Evolutionary conservation across 2,888 invertebrate genomes (phyloP).

Genomic region (Ophion obscuratus): DNA sequence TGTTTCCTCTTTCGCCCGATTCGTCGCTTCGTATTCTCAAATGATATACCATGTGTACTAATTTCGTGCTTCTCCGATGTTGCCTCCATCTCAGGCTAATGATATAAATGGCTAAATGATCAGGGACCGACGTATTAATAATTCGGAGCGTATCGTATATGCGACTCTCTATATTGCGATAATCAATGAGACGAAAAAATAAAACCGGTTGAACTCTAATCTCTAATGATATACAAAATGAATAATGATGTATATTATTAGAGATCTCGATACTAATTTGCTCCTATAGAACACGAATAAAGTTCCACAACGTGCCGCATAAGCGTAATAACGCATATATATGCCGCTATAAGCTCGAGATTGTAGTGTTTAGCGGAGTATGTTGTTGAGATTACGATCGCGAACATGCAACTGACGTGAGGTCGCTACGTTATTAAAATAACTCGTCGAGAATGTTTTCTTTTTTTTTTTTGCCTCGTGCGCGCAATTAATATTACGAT

Average conservation of each 20-base stretch:
- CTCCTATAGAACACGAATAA: conserved; percentile 16
- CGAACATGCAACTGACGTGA: conserved; percentile 16
- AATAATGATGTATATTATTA: conserved; percentile 36
- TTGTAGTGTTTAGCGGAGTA: conserved; percentile 45
- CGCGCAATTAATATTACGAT: conserved; percentile 25
- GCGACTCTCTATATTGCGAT: conserved; percentile 8
- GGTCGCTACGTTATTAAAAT: conserved; percentile 35
- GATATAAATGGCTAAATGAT: conserved; percentile 17
- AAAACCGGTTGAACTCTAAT: conserved; percentile 20
- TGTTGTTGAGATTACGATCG: conserved; percentile 44
- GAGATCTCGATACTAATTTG: conserved; percentile 23
- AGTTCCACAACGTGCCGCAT: conserved; percentile 16
- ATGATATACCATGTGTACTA: not conserved
- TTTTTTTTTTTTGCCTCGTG: not conserved
- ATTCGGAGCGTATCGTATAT: not conserved
- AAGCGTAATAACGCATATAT: conserved; percentile 20
- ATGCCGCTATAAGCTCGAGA: not conserved
- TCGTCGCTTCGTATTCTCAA: not conserved
- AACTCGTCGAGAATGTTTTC: not conserved
- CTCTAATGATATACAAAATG: conserved; percentile 31
- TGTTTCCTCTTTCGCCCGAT: not conserved
- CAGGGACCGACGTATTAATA: conserved; percentile 18
- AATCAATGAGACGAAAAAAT: conserved; percentile 22
- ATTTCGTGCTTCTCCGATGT: not conserved
- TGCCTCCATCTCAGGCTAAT: not conserved